These are phyloP conservation scores for Atethmia centrago DNA, from an alignment of 2,888 invertebrate genomes.

Conservation along the genomic window DNA sequence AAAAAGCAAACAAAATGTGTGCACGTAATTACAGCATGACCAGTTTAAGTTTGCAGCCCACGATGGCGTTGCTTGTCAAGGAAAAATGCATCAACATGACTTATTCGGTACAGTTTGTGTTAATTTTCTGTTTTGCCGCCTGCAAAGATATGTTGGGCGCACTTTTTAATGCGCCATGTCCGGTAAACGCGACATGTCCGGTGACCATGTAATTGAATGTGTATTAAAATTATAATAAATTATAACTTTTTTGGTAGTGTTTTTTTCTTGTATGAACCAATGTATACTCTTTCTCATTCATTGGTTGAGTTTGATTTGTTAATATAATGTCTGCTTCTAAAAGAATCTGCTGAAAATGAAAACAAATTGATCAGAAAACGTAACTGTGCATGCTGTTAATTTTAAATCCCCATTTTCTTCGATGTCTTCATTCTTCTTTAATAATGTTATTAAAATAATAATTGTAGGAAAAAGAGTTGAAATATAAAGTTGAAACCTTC, in stretches of 20 bases:
- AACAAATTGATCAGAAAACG: background rate
- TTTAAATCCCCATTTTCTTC: background rate
- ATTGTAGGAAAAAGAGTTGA: background rate
- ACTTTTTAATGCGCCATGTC: conserved; percentile 30
- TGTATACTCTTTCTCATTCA: conserved; percentile 20
- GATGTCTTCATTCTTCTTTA: background rate
- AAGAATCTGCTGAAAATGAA: background rate
- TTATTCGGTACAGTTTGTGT: conserved; percentile 5
- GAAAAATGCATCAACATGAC: background rate
- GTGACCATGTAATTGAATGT: conserved; percentile 56
- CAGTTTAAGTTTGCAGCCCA: conserved; percentile 7
- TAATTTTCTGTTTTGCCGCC: conserved; percentile 8
- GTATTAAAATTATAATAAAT: conserved; percentile 42
- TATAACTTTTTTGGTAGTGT: conserved; percentile 26
- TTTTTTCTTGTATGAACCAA: conserved; percentile 33
- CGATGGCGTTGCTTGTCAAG: conserved; percentile 16
- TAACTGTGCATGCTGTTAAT: background rate
- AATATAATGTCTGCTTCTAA: background rate
- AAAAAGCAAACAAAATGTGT: conserved; percentile 29
- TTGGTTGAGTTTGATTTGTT: conserved; percentile 35
- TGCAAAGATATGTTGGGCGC: conserved; percentile 6
- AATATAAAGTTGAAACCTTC: no score
- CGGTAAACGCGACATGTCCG: conserved; percentile 31
- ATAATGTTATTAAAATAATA: background rate
- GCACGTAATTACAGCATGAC: conserved; percentile 13